These are phyloP conservation scores for Helicoverpa armigera DNA, from an alignment of 1,140 invertebrate genomes.

Conservation along the genomic window DNA sequence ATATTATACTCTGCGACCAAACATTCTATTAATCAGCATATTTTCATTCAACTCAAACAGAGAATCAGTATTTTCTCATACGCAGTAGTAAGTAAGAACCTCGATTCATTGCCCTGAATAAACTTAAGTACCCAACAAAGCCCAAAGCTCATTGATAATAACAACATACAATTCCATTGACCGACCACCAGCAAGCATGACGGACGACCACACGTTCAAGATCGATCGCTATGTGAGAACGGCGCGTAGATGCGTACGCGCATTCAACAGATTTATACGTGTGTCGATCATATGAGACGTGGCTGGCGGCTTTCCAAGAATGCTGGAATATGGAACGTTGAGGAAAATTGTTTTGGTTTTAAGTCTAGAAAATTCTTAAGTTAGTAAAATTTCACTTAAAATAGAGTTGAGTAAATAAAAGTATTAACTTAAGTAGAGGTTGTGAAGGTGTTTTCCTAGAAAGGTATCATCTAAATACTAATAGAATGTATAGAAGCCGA, in stretches of 20 bases:
- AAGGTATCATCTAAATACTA: too few relatives aligned
- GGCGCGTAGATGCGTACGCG: not conserved
- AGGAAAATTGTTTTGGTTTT: conserved; percentile 18
- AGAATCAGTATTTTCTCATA: too few relatives aligned
- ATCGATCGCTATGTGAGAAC: conserved; percentile 37
- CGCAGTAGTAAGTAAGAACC: too few relatives aligned
- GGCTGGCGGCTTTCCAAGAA: conserved; percentile 25
- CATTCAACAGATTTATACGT: conserved; percentile 19
- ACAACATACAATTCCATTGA: not conserved
- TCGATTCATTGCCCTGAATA: not conserved
- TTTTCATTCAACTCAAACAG: too few relatives aligned
- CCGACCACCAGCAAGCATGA: conserved; percentile 13
- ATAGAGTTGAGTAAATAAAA: too few relatives aligned
- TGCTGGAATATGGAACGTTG: conserved; percentile 17
- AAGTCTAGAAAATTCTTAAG: too few relatives aligned
- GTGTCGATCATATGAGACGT: conserved; percentile 9
- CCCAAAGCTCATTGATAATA: conserved; percentile 18
- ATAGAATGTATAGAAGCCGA: too few relatives aligned
- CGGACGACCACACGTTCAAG: conserved; percentile 4
- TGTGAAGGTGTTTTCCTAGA: too few relatives aligned
- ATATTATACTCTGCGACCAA: too few relatives aligned
- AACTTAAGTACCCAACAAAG: not conserved
- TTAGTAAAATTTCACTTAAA: too few relatives aligned
- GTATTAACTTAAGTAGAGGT: too few relatives aligned
- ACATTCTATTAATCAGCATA: too few relatives aligned